Percentiles rank a stretch among this genome's conserved stretches.
Evolutionary conservation across 1,140 invertebrate species (phyloP).

Genomic region (Panagrolaimus sp.): DNA sequence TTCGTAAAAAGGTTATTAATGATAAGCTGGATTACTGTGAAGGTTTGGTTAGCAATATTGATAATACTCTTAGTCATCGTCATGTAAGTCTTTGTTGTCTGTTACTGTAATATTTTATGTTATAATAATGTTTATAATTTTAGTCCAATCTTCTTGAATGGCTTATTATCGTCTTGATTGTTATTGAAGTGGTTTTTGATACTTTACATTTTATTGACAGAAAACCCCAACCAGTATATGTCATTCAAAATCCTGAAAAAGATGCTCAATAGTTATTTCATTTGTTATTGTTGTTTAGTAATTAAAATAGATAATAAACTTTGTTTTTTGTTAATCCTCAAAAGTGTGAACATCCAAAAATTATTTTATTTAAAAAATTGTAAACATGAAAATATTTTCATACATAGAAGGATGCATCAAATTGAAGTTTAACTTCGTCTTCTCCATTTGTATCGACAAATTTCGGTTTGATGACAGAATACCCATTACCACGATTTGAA

Average conservation of each 20-base stretch:
- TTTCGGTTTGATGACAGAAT: not conserved
- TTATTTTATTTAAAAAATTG: too few species aligned
- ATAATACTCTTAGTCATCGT: constrained; percentile 27
- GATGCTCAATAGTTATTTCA: too few species aligned
- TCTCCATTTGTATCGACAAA: not conserved
- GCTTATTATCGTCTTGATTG: constrained; percentile 53
- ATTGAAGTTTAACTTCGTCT: not conserved
- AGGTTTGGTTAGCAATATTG: constrained; percentile 27
- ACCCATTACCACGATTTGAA: not conserved
- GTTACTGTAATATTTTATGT: constrained; percentile 18
- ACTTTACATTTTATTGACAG: constrained; percentile 38
- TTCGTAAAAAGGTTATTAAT: constrained; percentile 21
- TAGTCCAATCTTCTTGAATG: constrained; percentile 44
- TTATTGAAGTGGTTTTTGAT: constrained; percentile 50
- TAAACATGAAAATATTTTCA: too few species aligned
- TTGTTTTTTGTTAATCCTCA: too few species aligned
- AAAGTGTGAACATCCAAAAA: too few species aligned
- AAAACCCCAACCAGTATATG: constrained; percentile 20
- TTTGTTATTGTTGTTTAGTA: too few species aligned
- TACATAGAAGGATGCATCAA: not conserved
- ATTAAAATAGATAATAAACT: too few species aligned
- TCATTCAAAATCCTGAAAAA: not conserved
- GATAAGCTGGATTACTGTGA: constrained; percentile 27
- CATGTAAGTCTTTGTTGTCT: constrained; percentile 32
- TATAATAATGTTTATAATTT: not conserved